phyloP scores from a whole-genome alignment of 2,888 invertebrate species.

The Caenorhabditis panamensis region DNA sequence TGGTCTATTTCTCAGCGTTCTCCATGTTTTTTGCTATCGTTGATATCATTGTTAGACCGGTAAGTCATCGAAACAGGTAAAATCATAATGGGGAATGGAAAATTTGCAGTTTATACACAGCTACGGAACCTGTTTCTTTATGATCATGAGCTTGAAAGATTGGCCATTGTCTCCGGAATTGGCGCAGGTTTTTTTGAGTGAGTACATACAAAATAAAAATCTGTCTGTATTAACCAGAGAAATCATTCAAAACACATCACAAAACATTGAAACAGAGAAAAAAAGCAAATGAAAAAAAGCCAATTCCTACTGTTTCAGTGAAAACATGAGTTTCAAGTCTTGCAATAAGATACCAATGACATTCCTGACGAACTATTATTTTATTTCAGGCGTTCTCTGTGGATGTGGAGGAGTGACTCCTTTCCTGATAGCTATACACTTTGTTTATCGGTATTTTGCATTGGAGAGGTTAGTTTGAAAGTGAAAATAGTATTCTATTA shows the following conservation, averaged over 20 bases:
- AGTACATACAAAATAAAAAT: too few relatives aligned
- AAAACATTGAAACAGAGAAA: too few relatives aligned
- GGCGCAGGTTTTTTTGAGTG: constrained; percentile 19
- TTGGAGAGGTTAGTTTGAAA: constrained; percentile 22
- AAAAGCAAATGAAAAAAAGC: too few relatives aligned
- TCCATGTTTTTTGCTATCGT: constrained; percentile 41
- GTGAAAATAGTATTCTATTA: not conserved
- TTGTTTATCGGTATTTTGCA: constrained; percentile 37
- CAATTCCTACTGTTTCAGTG: too few relatives aligned
- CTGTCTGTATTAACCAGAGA: too few relatives aligned
- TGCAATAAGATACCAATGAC: too few relatives aligned
- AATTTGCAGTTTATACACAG: constrained; percentile 31
- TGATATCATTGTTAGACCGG: constrained; percentile 46
- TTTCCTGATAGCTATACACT: constrained; percentile 33
- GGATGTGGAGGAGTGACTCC: constrained; percentile 33
- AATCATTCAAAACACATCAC: too few relatives aligned
- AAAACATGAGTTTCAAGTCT: too few relatives aligned
- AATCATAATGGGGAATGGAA: too few relatives aligned
- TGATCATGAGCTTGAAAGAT: constrained; percentile 23
- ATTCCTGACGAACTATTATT: too few relatives aligned
- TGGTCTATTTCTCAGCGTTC: constrained; percentile 49
- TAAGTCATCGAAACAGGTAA: too few relatives aligned
- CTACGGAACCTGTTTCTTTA: constrained; percentile 24
- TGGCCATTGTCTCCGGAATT: constrained; percentile 4
- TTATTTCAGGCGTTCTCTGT: constrained; percentile 26